Conservation (phyloP, 2,113 vertebrate genomes). For the Tamias sibiricus region DNA sequence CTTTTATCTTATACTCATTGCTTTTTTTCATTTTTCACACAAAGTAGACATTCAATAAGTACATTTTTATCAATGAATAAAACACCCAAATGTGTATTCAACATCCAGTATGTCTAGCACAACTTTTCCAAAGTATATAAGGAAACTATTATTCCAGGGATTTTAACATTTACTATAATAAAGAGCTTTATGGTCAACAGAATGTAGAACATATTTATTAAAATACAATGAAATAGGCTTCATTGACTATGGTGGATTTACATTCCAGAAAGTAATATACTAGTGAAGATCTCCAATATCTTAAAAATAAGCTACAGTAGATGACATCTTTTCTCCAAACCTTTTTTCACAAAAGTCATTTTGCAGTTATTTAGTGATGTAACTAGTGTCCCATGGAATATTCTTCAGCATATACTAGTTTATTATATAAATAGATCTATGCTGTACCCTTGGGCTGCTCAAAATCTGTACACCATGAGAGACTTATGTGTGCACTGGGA, state of each 20-base stretch:
- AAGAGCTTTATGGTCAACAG: background rate
- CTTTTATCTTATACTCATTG: background rate
- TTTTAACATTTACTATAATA: background rate
- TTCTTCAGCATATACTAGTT: background rate
- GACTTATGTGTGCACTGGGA: background rate
- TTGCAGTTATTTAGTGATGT: background rate
- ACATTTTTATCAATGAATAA: background rate
- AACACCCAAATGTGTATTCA: background rate
- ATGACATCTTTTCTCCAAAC: background rate
- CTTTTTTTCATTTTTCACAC: background rate
- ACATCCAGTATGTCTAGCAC: background rate
- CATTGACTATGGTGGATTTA: background rate
- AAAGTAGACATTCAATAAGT: background rate
- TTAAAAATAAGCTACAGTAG: background rate
- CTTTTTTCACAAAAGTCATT: background rate
- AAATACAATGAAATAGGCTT: background rate
- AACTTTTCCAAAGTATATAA: background rate
- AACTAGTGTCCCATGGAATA: background rate
- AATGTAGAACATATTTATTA: background rate
- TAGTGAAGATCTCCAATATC: background rate
- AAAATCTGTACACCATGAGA: background rate
- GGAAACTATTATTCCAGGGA: background rate
- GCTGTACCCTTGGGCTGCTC: background rate
- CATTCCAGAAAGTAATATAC: background rate
- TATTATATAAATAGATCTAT: background rate